Conservation (phyloP, 2,113 vertebrate species). For the Psittacula cyanocephala region DNA sequence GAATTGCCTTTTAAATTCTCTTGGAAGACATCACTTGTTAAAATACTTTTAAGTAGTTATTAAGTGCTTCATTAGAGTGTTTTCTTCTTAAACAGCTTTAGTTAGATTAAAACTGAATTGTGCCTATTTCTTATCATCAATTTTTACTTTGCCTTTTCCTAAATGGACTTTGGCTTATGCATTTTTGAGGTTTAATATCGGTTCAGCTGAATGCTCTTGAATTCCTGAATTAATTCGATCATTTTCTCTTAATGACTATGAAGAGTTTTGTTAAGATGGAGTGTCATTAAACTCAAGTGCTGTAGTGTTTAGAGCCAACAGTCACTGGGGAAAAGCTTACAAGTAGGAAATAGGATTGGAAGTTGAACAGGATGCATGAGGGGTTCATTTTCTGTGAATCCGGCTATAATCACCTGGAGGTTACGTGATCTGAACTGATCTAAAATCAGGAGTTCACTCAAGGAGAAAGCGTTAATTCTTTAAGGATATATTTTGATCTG, state of each 20-base stretch:
- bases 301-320: constrained; percentile 7
- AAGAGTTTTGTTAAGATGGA: constrained; percentile 61
- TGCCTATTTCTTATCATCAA: constrained; percentile 16
- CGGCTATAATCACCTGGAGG: not conserved
- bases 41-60: constrained; percentile 53
- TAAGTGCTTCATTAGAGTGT: constrained; percentile 63
- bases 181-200: constrained; percentile 42
- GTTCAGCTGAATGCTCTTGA: constrained; percentile 39
- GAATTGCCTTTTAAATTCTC: constrained; percentile 25
- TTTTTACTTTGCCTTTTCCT: constrained; percentile 33
- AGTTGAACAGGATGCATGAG: not conserved
- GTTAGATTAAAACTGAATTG: constrained; percentile 27
- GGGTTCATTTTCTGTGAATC: constrained; percentile 47
- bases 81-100: constrained; percentile 31
- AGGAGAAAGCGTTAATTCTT: not conserved
- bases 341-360: constrained; percentile 14
- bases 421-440: not conserved
- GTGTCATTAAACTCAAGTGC: constrained; percentile 42
- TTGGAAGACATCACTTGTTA: constrained; percentile 34
- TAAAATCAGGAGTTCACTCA: not conserved
- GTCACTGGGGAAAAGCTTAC: not conserved
- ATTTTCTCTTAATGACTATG: constrained; percentile 60
- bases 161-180: constrained; percentile 41
- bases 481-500: not conserved
- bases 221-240: constrained; percentile 62